A percentile compares a stretch with the other conserved stretches of the same genome.
Conservation (phyloP, 2,113 vertebrate species). For the Limnothrissa miodon region DNA sequence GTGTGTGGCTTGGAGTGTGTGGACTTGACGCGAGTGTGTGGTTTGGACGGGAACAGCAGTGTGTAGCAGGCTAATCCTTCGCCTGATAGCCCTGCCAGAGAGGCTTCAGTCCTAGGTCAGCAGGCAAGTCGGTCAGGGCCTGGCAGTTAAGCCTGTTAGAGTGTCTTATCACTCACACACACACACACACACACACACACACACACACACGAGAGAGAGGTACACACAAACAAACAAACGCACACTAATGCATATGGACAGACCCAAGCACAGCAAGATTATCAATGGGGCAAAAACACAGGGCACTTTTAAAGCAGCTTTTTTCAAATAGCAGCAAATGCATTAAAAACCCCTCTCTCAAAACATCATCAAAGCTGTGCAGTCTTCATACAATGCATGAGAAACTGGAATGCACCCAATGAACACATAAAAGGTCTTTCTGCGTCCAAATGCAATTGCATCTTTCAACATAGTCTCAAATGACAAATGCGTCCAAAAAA, state of each 20-base stretch:
- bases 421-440: neutral
- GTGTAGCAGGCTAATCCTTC: neutral
- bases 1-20: neutral
- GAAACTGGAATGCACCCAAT: neutral
- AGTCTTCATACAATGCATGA: neutral
- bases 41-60: slow-evolving; percentile 41
- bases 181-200: slow-evolving; percentile 15
- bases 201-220: neutral
- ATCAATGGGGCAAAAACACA: neutral
- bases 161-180: slow-evolving; percentile 40
- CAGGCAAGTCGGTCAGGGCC: slow-evolving; percentile 52
- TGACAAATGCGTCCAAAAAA: neutral
- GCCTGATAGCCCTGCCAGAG: neutral
- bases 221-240: neutral
- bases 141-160: slow-evolving; percentile 51
- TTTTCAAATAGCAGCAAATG: too few species aligned
- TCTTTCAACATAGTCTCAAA: neutral
- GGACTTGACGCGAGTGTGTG: neutral
- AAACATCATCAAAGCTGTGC: neutral
- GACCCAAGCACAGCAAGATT: slow-evolving; percentile 27
- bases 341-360: neutral
- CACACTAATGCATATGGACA: slow-evolving; percentile 6
- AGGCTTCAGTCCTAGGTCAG: slow-evolving; percentile 46
- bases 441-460: neutral
- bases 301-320: neutral